These are phyloP conservation scores for Lapara coniferarum DNA, from an alignment of 2,888 invertebrate species.

Conservation along the genomic window DNA sequence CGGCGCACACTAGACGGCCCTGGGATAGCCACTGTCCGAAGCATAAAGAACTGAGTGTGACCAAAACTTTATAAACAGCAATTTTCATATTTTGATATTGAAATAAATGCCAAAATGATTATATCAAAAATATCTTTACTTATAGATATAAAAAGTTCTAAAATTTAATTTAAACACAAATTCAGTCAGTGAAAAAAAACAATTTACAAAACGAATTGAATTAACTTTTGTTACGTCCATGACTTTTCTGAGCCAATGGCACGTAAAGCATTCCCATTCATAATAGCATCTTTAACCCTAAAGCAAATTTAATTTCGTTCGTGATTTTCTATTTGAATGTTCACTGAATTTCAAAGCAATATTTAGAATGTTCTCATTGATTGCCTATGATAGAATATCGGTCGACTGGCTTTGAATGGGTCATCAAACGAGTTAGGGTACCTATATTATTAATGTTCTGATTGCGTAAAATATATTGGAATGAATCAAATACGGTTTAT, in stretches of 20 bases:
- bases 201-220: background rate
- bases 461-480: background rate
- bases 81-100: too few species aligned
- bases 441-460: background rate
- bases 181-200: background rate
- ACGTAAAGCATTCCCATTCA: background rate
- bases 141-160: background rate
- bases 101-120: too few species aligned
- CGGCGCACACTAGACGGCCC: too few species aligned
- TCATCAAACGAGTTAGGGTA: background rate
- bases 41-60: too few species aligned
- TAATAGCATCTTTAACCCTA: slow-evolving; percentile 19
- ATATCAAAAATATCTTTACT: too few species aligned
- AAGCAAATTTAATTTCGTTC: slow-evolving; percentile 18
- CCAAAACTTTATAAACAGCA: too few species aligned
- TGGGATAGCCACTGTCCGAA: too few species aligned
- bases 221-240: background rate
- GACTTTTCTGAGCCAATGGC: slow-evolving; percentile 18
- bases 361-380: slow-evolving; percentile 19
- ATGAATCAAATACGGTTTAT: too few species aligned
- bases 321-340: slow-evolving; percentile 16
- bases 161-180: background rate
- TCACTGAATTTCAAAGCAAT: slow-evolving; percentile 22
- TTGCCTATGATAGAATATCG: slow-evolving; percentile 9
- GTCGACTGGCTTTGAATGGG: slow-evolving; percentile 15